These are phyloP conservation scores for Bombus picipes DNA, from an alignment of 1,140 invertebrate genomes.

Conservation along the genomic window DNA sequence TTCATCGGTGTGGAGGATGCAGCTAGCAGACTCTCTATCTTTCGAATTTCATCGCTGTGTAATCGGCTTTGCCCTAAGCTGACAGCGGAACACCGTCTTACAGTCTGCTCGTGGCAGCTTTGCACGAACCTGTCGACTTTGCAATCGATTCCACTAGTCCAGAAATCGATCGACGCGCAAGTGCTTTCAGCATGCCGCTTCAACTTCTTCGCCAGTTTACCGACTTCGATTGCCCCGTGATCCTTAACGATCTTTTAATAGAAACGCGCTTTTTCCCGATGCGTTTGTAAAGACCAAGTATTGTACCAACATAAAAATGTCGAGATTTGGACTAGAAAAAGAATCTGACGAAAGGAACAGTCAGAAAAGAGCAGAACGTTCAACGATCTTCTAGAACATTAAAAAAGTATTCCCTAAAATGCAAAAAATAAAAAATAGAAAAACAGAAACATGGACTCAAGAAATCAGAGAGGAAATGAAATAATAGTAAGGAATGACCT, in stretches of 20 bases:
- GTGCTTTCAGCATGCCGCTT: not conserved
- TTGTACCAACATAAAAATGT: not conserved
- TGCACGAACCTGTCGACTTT: conserved; percentile 42
- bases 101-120: conserved; percentile 39
- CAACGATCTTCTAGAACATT: not conserved
- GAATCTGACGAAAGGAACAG: no score
- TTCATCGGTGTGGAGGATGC: not conserved
- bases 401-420: not conserved
- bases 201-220: not conserved
- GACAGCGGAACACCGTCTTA: conserved; percentile 46
- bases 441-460: no score
- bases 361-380: not conserved
- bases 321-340: not conserved
- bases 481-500: no score
- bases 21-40: not conserved
- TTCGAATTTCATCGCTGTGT: conserved; percentile 6
- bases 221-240: no score
- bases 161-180: conserved; percentile 2
- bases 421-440: rapidly evolving
- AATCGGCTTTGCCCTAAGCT: conserved; percentile 44
- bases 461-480: not conserved
- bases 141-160: conserved; percentile 37
- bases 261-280: no score
- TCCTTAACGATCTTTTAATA: no score
- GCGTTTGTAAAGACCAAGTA: not conserved